Evolutionary conservation across 2,113 vertebrate genomes (phyloP), one percentile per base, ranked within the genome.

Genomic region (Hyla sarda): DNA sequence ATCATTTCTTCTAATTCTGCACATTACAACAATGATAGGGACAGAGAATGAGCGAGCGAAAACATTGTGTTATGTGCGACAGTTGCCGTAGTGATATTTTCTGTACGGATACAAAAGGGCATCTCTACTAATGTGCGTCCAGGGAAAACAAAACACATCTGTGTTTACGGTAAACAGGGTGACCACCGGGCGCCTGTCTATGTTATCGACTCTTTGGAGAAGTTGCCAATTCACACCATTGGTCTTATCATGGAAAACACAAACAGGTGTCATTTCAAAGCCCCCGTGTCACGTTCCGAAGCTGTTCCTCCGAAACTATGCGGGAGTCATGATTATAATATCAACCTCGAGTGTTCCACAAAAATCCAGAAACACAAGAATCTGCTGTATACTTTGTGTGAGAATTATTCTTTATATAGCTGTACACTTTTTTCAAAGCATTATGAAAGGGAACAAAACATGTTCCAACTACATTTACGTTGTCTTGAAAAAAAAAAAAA

Each of bases 1-100:
- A 83, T 83, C 73, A 74, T 83, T 58, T 56, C 69, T 56, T 28
- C 50, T 83, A 83, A 83, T 83, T 73, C 47, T 32, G 67, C 48
- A 73, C 52, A 72, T 56, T 71, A 52, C 67, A 72, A 83, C 30
- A 83, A 58, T 45, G 69, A 83, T 21, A 41, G 81, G 47, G 47
- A 77, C 80, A 71, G 11, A 73, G 32, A 56, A 37, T 58, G 82
- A 58, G 50, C 32, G n/a, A 83, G 82, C 28, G 82, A 58, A 83
- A 73, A 83, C 67, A 83, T 28, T 37, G 50, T 19, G 58, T 83
- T 74, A 83, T 73, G 37, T n/a, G 37, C 7, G 37, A 16, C 23
- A 37, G 82, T 74, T 74, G 73, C 50, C 14, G 69, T 56, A 72
- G 82, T 48, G 50, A 84, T 74, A 72, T 52, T 67, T 58, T 47